Conservation (phyloP, 2,113 vertebrate species). For the Protobothrops flavoviridis region DNA sequence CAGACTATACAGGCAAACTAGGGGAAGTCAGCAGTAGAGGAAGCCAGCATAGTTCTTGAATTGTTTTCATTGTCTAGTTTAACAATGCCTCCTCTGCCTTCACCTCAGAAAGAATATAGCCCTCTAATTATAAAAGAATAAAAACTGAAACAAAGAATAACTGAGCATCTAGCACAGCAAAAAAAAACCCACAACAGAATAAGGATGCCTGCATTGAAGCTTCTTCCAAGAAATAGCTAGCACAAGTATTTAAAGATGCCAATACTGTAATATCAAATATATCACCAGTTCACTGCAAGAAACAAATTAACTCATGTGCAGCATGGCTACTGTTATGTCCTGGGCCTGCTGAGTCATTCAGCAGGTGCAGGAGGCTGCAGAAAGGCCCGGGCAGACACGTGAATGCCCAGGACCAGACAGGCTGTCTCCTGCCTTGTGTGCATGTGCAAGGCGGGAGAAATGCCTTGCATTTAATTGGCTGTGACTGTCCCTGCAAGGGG, state of each 20-base stretch:
- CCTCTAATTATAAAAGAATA: background rate
- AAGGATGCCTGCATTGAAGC: background rate
- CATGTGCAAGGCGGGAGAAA: too few relatives aligned
- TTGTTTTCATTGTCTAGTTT: background rate
- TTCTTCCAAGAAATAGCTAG: background rate
- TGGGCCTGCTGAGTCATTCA: too few relatives aligned
- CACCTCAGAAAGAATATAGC: background rate
- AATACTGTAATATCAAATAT: background rate
- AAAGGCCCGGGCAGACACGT: too few relatives aligned
- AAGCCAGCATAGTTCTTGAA: background rate
- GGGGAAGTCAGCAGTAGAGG: background rate
- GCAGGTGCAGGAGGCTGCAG: too few relatives aligned
- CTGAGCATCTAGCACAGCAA: background rate
- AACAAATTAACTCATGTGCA: background rate
- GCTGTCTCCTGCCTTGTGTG: too few relatives aligned
- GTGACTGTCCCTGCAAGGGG: too few relatives aligned
- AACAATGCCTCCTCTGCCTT: background rate
- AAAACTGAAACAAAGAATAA: background rate
- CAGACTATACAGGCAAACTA: background rate
- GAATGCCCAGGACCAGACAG: too few relatives aligned
- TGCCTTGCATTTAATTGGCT: too few relatives aligned
- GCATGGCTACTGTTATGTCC: too few relatives aligned
- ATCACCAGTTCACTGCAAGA: background rate
- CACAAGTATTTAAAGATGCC: background rate
- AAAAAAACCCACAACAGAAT: background rate